phyloP scores from a whole-genome alignment of 2,797 vertebrate genomes.

The Macropus fuliginosus region DNA sequence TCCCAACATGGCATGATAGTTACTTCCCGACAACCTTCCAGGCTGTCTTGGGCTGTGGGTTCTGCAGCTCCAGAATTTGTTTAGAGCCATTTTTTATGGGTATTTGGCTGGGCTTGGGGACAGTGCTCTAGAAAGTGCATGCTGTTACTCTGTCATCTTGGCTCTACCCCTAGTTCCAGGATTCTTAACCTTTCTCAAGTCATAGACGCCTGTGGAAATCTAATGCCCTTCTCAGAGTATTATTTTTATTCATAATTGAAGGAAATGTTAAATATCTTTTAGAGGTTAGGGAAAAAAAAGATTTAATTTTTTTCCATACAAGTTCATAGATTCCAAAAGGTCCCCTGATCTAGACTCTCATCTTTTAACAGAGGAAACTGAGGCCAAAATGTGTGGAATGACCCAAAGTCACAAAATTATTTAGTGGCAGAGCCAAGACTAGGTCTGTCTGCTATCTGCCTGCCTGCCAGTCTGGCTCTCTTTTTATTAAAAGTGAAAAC shows the following conservation, averaged over 20 bases:
- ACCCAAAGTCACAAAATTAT: neutral
- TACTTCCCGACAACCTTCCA: too few relatives aligned
- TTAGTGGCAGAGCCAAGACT: neutral
- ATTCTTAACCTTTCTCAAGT: neutral
- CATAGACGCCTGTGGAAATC: neutral
- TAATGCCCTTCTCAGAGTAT: neutral
- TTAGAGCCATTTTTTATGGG: too few relatives aligned
- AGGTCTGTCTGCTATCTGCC: neutral
- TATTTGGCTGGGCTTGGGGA: too few relatives aligned
- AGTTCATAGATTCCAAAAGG: neutral
- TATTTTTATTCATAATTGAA: neutral
- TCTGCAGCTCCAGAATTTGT: too few relatives aligned
- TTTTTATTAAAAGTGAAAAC: neutral
- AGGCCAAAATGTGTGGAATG: neutral
- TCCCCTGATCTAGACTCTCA: neutral
- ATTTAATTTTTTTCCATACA: neutral
- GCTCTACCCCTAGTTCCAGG: too few relatives aligned
- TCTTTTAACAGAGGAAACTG: neutral
- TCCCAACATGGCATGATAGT: too few relatives aligned
- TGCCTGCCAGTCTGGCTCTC: neutral
- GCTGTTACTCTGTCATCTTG: too few relatives aligned
- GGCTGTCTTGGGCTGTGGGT: too few relatives aligned
- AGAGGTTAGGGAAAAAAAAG: neutral
- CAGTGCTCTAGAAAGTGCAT: too few relatives aligned
- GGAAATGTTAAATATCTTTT: neutral